These are phyloP conservation scores for Polyommatus iphigenia DNA, from an alignment of 2,888 invertebrate genomes.

Conservation along the genomic window DNA sequence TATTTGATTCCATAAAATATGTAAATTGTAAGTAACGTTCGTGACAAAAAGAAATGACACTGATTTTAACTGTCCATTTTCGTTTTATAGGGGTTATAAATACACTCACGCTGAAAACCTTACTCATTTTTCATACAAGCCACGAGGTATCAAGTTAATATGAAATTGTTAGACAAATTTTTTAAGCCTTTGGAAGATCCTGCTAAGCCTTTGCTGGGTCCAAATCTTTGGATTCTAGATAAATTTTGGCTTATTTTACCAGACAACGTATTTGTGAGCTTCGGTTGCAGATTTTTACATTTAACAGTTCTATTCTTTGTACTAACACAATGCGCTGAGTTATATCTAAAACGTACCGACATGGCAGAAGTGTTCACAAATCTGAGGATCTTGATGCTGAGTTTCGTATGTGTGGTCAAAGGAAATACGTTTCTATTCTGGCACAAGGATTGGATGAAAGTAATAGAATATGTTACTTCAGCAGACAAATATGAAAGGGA, in stretches of 20 bases:
- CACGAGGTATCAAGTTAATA: background rate
- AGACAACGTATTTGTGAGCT: conserved; percentile 46
- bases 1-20: conserved; percentile 34
- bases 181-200: conserved; percentile 54
- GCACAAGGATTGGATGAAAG: conserved; percentile 58
- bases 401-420: conserved; percentile 62
- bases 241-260: conserved; percentile 58
- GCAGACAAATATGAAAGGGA: conserved; percentile 63
- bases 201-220: conserved; percentile 55
- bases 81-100: conserved; percentile 15
- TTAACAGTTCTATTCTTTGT: conserved; percentile 58
- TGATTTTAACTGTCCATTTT: conserved; percentile 8
- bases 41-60: conserved; percentile 16
- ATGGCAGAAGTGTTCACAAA: conserved; percentile 62
- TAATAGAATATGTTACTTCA: conserved; percentile 59
- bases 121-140: conserved; percentile 2
- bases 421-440: conserved; percentile 58
- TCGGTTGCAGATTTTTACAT: conserved; percentile 52
- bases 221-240: conserved; percentile 62
- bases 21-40: conserved; percentile 31
- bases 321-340: conserved; percentile 60
- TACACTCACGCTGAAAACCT: background rate
- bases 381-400: conserved; percentile 66
- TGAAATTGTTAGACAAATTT: conserved; percentile 50
- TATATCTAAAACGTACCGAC: conserved; percentile 59